Evolutionary conservation across 2,113 vertebrate species (phyloP), one percentile per base, ranked within the genome.

Genomic region (Otolemur garnettii): DNA sequence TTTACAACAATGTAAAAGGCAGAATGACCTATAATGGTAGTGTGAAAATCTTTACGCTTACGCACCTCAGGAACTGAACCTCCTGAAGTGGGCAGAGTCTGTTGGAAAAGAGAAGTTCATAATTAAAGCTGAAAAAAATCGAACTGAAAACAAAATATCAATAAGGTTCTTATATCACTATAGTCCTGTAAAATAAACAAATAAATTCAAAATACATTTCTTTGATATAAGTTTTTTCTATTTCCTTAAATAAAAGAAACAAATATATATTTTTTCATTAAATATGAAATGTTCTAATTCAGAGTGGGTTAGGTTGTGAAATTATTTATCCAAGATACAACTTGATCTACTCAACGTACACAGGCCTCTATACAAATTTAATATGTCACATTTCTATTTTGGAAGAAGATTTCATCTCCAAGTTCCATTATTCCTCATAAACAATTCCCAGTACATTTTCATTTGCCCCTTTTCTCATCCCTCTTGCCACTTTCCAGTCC

Each of bases 21-120:
- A 35, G 30, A 89, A 87, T 91, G 53, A 59, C 9, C 69, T 79
- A 7, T 55, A 69, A 87, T 50, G 64, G 45, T 26, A 97, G 21
- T 71, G 95, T 97, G 90, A 93, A 72, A 96, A 93, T 21, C 78
- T 1, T 97, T 97, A 88, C 74, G 94, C 82, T 97, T 97, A 98
- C 98, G 94, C 97, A 98, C 98, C 98, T 98, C 98, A 95, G 98
- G 97, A 97, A 98, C 96, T 64, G 98, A 98, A 96, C 97, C 97
- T 98, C 98, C 98, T 98, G 96, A 97, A 96, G 97, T 94, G 85
- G 98, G 98, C 88, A 99, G 98, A 75, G 95, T 98, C 98, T 99
- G 98, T 98, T 98, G 98, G 97, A 97, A 98, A 98, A 98, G 96
- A 98, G 79, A 98, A 97, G 0, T 87, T 98, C 97, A 97, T 69